Conservation (phyloP, 2,797 vertebrate genomes). For the Aulostomus chinensis region DNA sequence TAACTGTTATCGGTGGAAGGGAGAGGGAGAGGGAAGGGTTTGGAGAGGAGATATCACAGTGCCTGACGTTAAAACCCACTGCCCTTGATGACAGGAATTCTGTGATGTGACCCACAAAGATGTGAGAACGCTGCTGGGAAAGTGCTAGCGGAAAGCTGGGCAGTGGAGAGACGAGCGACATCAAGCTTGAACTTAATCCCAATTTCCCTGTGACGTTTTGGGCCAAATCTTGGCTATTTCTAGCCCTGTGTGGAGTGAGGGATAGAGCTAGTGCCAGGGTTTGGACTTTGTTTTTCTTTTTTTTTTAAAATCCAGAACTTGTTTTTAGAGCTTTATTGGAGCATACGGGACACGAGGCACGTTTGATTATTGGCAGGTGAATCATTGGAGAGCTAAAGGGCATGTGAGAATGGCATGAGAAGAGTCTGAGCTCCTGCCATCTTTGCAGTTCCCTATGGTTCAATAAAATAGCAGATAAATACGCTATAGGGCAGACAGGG, state of each 20-base stretch:
- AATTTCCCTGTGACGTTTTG: conserved; percentile 72
- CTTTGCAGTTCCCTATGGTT: conserved; percentile 51
- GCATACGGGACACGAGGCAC: conserved; percentile 53
- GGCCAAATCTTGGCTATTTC: conserved; percentile 68
- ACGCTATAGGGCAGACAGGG: conserved; percentile 42
- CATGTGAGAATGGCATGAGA: conserved; percentile 28
- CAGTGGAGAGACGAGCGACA: conserved; percentile 60
- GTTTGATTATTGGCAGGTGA: conserved; percentile 61
- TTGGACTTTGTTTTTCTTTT: conserved; percentile 47
- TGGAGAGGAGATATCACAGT: conserved; percentile 75
- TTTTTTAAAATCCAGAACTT: conserved; percentile 58
- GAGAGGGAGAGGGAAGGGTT: conserved; percentile 70
- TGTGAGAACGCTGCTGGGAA: conserved; percentile 66
- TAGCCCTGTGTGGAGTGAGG: conserved; percentile 39
- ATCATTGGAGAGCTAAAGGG: conserved; percentile 58
- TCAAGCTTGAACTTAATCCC: conserved; percentile 78
- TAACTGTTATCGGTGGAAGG: conserved; percentile 78
- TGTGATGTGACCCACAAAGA: conserved; percentile 76
- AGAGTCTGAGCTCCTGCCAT: conserved; percentile 42
- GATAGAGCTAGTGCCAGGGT: conserved; percentile 46
- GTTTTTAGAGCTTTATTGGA: conserved; percentile 65
- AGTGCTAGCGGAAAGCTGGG: conserved; percentile 61
- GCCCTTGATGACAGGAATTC: conserved; percentile 79
- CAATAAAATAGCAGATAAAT: conserved; percentile 63
- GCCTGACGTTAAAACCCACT: conserved; percentile 76